A percentile compares a stretch with the other conserved stretches of the same genome.
These are phyloP conservation scores for Zaprionus inermis DNA, from an alignment of 1,140 invertebrate species.

Conservation along the genomic window DNA sequence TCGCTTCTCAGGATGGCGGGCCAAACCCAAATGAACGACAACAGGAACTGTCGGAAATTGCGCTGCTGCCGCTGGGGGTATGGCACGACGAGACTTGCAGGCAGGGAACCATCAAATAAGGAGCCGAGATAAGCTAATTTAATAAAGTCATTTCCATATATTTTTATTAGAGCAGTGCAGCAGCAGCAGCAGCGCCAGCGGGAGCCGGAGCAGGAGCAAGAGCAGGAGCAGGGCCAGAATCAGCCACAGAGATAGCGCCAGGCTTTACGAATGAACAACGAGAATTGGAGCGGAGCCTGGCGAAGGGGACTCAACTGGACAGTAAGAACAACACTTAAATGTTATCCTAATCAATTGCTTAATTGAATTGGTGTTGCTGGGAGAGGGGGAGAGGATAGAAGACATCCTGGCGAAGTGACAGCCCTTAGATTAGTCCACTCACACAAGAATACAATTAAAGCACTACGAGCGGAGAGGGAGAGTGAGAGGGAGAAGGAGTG, in stretches of 20 bases:
- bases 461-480: not conserved
- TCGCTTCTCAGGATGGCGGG: constrained; percentile 12
- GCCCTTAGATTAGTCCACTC: constrained; percentile 2
- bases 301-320: constrained; percentile 1
- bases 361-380: constrained; percentile 62
- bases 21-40: constrained; percentile 60
- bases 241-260: not conserved
- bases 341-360: constrained; percentile 71
- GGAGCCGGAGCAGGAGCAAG: constrained; percentile 13
- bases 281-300: not conserved
- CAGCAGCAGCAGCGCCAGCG: constrained; percentile 1
- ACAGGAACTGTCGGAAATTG: constrained; percentile 71
- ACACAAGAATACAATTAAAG: not conserved
- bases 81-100: constrained; percentile 13
- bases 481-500: not conserved
- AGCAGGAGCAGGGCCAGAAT: constrained; percentile 4
- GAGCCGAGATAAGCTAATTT: constrained; percentile 74
- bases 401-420: constrained; percentile 4
- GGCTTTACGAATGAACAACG: not conserved
- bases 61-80: constrained; percentile 56
- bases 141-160: constrained; percentile 81
- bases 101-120: constrained; percentile 47
- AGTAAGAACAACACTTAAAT: constrained; percentile 46
- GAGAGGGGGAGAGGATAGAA: not conserved
- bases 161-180: constrained; percentile 67